Evolutionary conservation across 2,888 invertebrate species (phyloP), one percentile per base, ranked within the genome.

Genomic region (Drosophila sordidula): DNA sequence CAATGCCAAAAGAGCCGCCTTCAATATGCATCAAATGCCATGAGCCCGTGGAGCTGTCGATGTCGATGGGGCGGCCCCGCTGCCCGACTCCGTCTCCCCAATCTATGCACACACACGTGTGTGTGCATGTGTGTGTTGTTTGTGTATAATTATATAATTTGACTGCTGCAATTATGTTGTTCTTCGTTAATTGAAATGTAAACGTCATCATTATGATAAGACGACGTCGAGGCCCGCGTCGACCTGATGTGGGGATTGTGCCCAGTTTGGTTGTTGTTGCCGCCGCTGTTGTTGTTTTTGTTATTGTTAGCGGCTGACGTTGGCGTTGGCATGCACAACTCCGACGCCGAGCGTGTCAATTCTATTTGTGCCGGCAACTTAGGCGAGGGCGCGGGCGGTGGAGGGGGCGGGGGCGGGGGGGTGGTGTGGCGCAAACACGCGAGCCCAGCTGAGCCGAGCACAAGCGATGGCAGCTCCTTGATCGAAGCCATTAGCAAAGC

Each of bases 101-200:
- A 22, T 50, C 12, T 6, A 9, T 47, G 12, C 45, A 39, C 68
- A 16, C 39, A 26, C 29, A n/a, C 57, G 44, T 44, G 18, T 64
- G 61, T 41, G 57, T 51, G 47, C 55, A 44, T 41, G 51, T 50
- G 57, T 70, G 51, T 55, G 77, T 50, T 73, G 72, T 83, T 71
- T 81, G 74, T 73, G 72, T 86, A 78, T 88, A 88, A 89, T 87
- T 87, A 89, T 80, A 82, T 87, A 89, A 87, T 87, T 87, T 89
- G 86, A 86, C 78, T 88, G 86, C 82, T 75, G 89, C 88, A 87
- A 87, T 87, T 87, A 88, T 87, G 89, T 83, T 87, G 89, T 87
- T 86, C 74, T 61, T 56, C 83, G 87, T 89, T 87, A 87, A 87
- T 87, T 89, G 87, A 87, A 87, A 87, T 89, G 88, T 89, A 88